Evolutionary conservation across 2,888 invertebrate genomes (phyloP).

Genomic region (Melanostoma scalare): DNA sequence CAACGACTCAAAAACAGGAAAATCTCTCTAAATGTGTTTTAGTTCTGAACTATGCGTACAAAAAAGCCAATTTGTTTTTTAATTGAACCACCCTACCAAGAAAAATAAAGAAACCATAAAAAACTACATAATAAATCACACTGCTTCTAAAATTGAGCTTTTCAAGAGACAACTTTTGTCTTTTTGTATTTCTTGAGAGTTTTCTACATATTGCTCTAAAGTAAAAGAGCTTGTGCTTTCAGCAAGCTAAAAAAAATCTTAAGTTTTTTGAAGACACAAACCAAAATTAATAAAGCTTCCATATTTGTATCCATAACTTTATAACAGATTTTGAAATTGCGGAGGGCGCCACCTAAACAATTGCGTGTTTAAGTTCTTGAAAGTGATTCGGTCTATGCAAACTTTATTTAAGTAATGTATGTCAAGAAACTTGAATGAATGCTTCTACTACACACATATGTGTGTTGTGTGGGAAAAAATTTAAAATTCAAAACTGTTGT

Average conservation of each 20-base stretch:
- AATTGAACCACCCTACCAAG: too few species aligned
- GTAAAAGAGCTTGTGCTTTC: background rate
- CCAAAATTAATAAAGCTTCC: conserved; percentile 6
- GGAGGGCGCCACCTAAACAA: background rate
- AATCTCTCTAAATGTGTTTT: too few species aligned
- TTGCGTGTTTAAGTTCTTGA: conserved; percentile 30
- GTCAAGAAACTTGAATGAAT: conserved; percentile 53
- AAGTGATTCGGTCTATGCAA: conserved; percentile 30
- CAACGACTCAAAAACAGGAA: too few species aligned
- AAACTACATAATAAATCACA: too few species aligned
- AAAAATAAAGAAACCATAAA: too few species aligned
- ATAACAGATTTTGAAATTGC: background rate
- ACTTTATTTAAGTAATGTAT: conserved; percentile 42
- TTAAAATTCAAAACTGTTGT: conserved; percentile 57
- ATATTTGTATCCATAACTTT: background rate
- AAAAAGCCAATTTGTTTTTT: too few species aligned
- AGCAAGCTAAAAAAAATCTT: background rate
- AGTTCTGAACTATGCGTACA: too few species aligned
- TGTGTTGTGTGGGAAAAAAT: conserved; percentile 47
- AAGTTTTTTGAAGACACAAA: background rate
- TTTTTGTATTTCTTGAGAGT: too few species aligned
- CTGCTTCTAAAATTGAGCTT: too few species aligned
- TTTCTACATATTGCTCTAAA: too few species aligned
- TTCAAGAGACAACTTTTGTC: too few species aligned
- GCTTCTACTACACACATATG: conserved; percentile 1